Evolutionary conservation across 2,797 vertebrate species (phyloP).

Genomic region (Amblyopsis hoosieri): DNA sequence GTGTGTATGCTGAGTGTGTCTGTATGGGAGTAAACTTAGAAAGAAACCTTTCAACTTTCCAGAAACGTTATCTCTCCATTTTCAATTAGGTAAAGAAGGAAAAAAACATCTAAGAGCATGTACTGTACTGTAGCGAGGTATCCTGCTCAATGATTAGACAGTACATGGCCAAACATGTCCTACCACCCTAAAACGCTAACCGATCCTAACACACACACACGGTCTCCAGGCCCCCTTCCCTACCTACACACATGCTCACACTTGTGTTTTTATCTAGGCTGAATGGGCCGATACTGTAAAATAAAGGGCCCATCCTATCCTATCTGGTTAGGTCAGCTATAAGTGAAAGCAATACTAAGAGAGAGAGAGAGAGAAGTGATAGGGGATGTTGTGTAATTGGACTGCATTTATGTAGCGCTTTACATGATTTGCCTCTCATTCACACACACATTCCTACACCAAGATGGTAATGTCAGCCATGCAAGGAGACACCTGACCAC

Average conservation of each 20-base stretch:
- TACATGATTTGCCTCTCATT: no score
- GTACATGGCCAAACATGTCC: not conserved
- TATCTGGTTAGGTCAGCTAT: constrained; percentile 47
- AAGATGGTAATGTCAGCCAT: no score
- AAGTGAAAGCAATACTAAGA: constrained; percentile 2
- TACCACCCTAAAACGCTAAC: no score
- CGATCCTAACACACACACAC: no score
- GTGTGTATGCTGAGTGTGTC: constrained; percentile 1
- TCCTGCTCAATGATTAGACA: not conserved
- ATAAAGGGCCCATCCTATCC: constrained; percentile 29
- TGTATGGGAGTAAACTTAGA: constrained; percentile 9
- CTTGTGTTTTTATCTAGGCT: constrained; percentile 19
- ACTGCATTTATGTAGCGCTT: no score
- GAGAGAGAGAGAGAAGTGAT: constrained; percentile 42
- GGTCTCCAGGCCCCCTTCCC: no score
- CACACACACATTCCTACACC: no score
- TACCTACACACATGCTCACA: no score
- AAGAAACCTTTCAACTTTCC: constrained; percentile 27
- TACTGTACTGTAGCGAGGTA: not conserved
- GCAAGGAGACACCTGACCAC: no score
- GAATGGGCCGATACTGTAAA: constrained; percentile 37
- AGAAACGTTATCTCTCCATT: constrained; percentile 19
- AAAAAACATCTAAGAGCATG: not conserved
- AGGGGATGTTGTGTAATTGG: constrained; percentile 10
- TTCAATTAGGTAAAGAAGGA: not conserved